Evolutionary conservation across 2,888 invertebrate species (phyloP).

Genomic region (Spodoptera exigua): DNA sequence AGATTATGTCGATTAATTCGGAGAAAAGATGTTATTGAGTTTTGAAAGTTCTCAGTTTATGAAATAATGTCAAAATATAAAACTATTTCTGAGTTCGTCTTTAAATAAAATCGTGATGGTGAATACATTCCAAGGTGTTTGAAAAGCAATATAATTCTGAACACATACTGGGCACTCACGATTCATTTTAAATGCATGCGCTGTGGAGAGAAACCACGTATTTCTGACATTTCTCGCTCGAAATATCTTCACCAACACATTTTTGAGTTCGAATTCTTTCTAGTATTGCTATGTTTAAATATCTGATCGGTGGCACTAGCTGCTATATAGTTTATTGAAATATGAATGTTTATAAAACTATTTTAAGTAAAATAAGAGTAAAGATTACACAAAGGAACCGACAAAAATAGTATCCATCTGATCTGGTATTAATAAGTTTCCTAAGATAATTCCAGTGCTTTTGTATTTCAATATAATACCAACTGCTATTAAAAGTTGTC

Average conservation of each 20-base stretch:
- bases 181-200: not conserved
- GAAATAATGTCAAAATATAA: no score
- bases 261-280: slow-evolving; percentile 4
- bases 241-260: slow-evolving; percentile 19
- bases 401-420: no score
- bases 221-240: slow-evolving; percentile 6
- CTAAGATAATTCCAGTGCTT: slow-evolving; percentile 1
- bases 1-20: no score
- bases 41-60: no score
- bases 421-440: not conserved
- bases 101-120: no score
- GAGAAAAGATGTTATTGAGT: no score
- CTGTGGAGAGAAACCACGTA: no score
- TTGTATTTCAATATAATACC: slow-evolving; percentile 8
- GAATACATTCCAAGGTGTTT: no score
- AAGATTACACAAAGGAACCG: no score
- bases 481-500: slow-evolving; percentile 18
- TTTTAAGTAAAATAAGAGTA: no score
- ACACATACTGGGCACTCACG: not conserved
- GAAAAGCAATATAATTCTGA: not conserved
- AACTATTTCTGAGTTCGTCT: no score
- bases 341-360: not conserved
- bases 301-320: slow-evolving; percentile 1
- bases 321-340: slow-evolving; percentile 16
- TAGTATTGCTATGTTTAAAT: slow-evolving; percentile 13